phyloP scores from a whole-genome alignment of 2,113 vertebrate species.

The Ammospiza caudacuta region DNA sequence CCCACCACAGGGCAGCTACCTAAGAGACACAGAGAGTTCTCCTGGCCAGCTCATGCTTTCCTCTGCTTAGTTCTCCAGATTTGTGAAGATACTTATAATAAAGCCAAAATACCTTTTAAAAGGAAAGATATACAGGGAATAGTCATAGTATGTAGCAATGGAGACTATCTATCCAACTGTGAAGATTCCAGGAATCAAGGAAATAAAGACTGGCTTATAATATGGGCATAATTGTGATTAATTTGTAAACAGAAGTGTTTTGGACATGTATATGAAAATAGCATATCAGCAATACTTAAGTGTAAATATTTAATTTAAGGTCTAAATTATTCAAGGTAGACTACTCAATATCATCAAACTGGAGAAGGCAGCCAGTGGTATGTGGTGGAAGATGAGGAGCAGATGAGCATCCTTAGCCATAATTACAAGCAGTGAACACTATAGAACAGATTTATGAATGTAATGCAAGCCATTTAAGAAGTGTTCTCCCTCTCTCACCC shows the following conservation, averaged over 20 bases:
- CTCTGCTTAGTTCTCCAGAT: neutral
- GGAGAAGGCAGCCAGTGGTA: neutral
- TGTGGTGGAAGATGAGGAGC: neutral
- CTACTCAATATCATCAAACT: neutral
- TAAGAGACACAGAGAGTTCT: neutral
- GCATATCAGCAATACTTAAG: neutral
- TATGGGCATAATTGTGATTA: neutral
- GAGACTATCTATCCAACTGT: neutral
- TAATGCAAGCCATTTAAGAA: conserved; percentile 30
- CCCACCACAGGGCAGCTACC: neutral
- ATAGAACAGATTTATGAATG: conserved; percentile 34
- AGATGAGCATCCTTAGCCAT: conserved; percentile 3
- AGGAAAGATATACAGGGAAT: neutral
- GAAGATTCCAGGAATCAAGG: neutral
- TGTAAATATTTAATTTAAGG: neutral
- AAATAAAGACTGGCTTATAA: neutral
- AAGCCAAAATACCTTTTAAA: neutral
- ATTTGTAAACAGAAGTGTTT: neutral
- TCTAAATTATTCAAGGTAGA: neutral
- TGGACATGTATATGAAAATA: neutral
- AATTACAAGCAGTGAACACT: conserved; percentile 10
- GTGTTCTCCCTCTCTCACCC: conserved; percentile 12
- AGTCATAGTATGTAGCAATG: neutral
- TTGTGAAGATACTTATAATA: neutral
- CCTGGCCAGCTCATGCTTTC: neutral